Percentiles rank a stretch among this genome's conserved stretches.
Evolutionary conservation across 2,113 vertebrate species (phyloP).

Genomic region (Cranoglanis bouderius): DNA sequence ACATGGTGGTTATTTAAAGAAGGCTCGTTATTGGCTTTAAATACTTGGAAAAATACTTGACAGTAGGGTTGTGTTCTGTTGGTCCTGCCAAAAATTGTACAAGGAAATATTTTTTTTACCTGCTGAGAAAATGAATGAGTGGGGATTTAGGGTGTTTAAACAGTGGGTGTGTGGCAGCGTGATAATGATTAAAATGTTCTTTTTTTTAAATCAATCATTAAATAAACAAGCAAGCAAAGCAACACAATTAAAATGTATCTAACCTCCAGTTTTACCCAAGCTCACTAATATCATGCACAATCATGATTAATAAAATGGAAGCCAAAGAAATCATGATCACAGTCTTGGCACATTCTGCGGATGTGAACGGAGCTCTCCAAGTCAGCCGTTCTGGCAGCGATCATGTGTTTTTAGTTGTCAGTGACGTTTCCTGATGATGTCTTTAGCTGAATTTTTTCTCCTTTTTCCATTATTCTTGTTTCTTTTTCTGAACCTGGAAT

Average conservation of each 20-base stretch:
- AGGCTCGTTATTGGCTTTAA: not conserved
- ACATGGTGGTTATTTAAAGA: not conserved
- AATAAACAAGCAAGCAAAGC: not conserved
- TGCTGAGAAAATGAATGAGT: not conserved
- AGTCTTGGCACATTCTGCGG: not conserved
- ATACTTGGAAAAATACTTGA: not conserved
- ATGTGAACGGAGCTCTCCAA: not conserved
- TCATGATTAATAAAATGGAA: not conserved
- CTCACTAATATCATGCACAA: not conserved
- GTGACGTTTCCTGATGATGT: slow-evolving; percentile 20
- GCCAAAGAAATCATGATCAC: not conserved
- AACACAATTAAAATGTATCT: not conserved
- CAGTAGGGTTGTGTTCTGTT: not conserved
- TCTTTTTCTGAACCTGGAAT: slow-evolving; percentile 19
- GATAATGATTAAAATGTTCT: not conserved
- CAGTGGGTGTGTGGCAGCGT: not conserved
- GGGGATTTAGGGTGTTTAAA: not conserved
- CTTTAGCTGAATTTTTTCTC: slow-evolving; percentile 2
- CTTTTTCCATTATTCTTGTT: slow-evolving; percentile 22
- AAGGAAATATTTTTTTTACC: not conserved
- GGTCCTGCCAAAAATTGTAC: not conserved
- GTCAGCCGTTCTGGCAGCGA: slow-evolving; percentile 5
- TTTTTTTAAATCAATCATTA: not conserved
- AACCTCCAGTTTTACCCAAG: not conserved
- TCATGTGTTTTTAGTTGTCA: slow-evolving; percentile 22